A percentile compares a stretch with the other conserved stretches of the same genome.
phyloP scores from a whole-genome alignment of 92 coral and sea anemone genomes.

The Hydrozoanthus gracilis region DNA sequence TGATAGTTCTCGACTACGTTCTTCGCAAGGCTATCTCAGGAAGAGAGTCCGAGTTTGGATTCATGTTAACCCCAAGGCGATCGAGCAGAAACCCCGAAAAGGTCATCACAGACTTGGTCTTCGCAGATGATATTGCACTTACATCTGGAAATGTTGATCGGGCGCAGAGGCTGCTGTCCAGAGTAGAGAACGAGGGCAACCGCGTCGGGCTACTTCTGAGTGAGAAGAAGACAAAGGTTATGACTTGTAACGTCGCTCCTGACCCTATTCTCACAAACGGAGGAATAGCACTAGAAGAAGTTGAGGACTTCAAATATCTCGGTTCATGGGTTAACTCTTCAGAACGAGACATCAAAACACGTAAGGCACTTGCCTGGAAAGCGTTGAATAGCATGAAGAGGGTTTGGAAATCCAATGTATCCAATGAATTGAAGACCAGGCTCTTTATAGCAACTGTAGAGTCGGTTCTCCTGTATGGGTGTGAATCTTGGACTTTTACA shows the following conservation, averaged over 20 bases:
- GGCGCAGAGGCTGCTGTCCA: slow-evolving; percentile 29
- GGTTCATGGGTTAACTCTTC: slow-evolving; percentile 35
- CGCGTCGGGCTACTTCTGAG: slow-evolving; percentile 32
- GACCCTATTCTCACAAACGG: not conserved
- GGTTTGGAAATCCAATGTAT: slow-evolving; percentile 48
- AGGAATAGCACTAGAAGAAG: slow-evolving; percentile 20
- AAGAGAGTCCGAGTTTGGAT: slow-evolving; percentile 18
- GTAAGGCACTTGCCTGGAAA: slow-evolving; percentile 45
- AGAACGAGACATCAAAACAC: slow-evolving; percentile 14
- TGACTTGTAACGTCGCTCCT: slow-evolving; percentile 2
- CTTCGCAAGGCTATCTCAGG: slow-evolving; percentile 6
- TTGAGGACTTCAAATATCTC: slow-evolving; percentile 52
- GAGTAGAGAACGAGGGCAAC: slow-evolving; percentile 19
- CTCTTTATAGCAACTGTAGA: slow-evolving; percentile 58
- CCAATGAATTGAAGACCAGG: slow-evolving; percentile 30
- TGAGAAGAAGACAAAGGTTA: slow-evolving; percentile 10
- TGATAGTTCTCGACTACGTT: slow-evolving; percentile 49
- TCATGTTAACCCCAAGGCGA: slow-evolving; percentile 23
- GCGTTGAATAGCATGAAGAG: slow-evolving; percentile 36
- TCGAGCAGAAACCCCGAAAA: slow-evolving; percentile 30
- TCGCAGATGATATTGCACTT: slow-evolving; percentile 42
- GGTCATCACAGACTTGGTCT: slow-evolving; percentile 39
- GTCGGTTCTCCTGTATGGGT: slow-evolving; percentile 61
- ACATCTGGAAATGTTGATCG: not conserved
- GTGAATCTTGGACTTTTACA: slow-evolving; percentile 46